phyloP scores from a whole-genome alignment of 1,140 invertebrate genomes.

The Agraylea sexmaculata region DNA sequence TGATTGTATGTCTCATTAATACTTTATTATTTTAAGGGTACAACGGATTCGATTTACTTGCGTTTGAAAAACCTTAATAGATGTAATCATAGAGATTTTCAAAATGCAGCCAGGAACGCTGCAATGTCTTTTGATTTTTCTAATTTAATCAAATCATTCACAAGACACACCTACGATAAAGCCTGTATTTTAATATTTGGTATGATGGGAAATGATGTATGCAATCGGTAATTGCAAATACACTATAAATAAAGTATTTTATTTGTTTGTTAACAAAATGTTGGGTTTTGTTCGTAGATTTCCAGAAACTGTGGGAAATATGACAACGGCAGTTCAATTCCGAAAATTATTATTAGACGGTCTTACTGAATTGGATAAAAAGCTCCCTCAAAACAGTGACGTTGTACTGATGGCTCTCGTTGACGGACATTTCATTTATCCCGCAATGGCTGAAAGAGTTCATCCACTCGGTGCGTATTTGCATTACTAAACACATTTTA shows the following conservation, averaged over 20 bases:
- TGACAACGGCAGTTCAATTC: constrained; percentile 32
- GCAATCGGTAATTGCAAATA: constrained; percentile 32
- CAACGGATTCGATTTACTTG: constrained; percentile 24
- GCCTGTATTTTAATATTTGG: constrained; percentile 37
- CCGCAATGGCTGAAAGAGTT: constrained; percentile 29
- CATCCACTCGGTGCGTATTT: constrained; percentile 43
- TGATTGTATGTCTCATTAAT: too few species aligned
- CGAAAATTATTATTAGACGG: constrained; percentile 27
- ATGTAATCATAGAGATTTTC: constrained; percentile 43
- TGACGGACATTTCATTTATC: constrained; percentile 37
- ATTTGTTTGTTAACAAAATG: neutral
- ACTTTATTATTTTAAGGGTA: constrained; percentile 19
- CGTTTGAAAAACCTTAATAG: constrained; percentile 26
- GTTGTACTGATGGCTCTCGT: constrained; percentile 37
- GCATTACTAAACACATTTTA: too few species aligned
- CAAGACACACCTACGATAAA: constrained; percentile 30
- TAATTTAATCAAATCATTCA: constrained; percentile 25
- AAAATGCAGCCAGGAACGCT: constrained; percentile 42
- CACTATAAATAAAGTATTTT: constrained; percentile 7
- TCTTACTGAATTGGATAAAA: constrained; percentile 28
- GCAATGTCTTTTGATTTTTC: constrained; percentile 22
- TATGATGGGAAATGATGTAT: constrained; percentile 43
- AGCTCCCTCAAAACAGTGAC: constrained; percentile 33
- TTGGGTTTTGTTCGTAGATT: constrained; percentile 24
- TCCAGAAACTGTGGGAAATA: constrained; percentile 31